A percentile compares a stretch with the other conserved stretches of the same genome.
phyloP scores from a whole-genome alignment of 2,888 invertebrate genomes.

The Synergus itoensis region DNA sequence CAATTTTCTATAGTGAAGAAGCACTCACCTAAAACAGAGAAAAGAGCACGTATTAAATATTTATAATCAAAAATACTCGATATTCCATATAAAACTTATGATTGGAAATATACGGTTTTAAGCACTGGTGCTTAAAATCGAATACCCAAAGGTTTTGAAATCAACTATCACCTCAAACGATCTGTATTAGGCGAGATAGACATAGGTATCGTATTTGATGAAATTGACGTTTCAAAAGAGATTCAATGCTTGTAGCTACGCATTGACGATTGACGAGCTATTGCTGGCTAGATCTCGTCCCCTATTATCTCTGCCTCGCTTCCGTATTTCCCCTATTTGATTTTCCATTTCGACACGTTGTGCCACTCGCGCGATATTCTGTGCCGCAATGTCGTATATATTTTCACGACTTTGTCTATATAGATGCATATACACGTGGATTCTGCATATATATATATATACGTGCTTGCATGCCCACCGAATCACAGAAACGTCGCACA shows the following conservation, averaged over 20 bases:
- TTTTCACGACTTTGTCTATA: neutral
- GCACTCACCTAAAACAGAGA: neutral
- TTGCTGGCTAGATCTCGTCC: slow-evolving; percentile 34
- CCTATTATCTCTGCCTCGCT: slow-evolving; percentile 42
- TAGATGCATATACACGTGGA: neutral
- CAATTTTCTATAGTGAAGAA: neutral
- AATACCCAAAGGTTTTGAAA: neutral
- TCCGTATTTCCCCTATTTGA: slow-evolving; percentile 38
- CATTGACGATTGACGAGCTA: slow-evolving; percentile 36
- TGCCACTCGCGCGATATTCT: slow-evolving; percentile 42
- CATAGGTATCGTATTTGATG: neutral
- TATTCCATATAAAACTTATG: neutral
- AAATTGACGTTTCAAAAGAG: slow-evolving; percentile 21
- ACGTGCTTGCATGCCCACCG: slow-evolving; percentile 18
- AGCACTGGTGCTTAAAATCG: neutral
- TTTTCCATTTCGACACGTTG: slow-evolving; percentile 43
- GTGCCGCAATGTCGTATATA: slow-evolving; percentile 20
- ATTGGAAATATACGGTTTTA: neutral
- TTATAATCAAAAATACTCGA: neutral
- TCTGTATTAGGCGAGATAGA: neutral
- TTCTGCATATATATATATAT: neutral
- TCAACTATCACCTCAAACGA: neutral
- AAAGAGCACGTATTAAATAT: neutral
- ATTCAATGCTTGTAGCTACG: slow-evolving; percentile 14
- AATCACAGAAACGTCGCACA: slow-evolving; percentile 31